Conservation (phyloP, 2,113 vertebrate genomes). For the Lathamus discolor region DNA sequence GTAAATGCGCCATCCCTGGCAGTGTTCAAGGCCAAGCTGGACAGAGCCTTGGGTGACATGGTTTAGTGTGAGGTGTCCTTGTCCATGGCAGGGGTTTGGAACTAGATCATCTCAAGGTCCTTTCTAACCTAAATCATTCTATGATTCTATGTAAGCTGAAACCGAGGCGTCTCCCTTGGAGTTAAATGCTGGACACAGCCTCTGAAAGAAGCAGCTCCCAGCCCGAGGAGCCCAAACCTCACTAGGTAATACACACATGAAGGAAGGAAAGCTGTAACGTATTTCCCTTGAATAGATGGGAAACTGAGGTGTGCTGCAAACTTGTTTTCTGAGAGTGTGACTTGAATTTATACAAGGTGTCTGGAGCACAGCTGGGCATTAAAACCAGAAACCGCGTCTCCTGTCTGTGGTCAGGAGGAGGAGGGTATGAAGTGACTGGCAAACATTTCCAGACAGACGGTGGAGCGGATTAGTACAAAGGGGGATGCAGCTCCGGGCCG, state of each 20-base stretch:
- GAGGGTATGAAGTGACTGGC: neutral
- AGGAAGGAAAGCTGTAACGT: neutral
- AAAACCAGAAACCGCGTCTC: constrained; percentile 1
- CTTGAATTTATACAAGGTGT: neutral
- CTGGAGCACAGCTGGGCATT: constrained; percentile 54
- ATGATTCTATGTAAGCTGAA: neutral
- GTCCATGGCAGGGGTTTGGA: neutral
- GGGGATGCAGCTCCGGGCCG: neutral
- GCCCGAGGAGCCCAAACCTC: neutral
- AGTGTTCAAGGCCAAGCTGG: neutral
- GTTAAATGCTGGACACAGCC: neutral
- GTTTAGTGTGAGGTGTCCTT: neutral
- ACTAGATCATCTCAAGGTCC: neutral
- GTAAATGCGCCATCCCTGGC: neutral
- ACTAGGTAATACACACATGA: neutral
- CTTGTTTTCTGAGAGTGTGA: neutral
- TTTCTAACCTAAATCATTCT: neutral
- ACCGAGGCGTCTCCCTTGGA: neutral
- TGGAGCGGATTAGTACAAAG: constrained; percentile 20
- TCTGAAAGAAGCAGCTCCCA: neutral
- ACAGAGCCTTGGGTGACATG: neutral
- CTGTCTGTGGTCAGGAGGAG: neutral
- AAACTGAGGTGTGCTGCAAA: neutral
- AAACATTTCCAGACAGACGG: constrained; percentile 45
- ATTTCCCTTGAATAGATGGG: neutral